Percentiles rank a stretch among this genome's conserved stretches.
These are phyloP conservation scores for Chrysogorgia sp. DNA, from an alignment of 92 coral and sea anemone genomes.

Conservation along the genomic window DNA sequence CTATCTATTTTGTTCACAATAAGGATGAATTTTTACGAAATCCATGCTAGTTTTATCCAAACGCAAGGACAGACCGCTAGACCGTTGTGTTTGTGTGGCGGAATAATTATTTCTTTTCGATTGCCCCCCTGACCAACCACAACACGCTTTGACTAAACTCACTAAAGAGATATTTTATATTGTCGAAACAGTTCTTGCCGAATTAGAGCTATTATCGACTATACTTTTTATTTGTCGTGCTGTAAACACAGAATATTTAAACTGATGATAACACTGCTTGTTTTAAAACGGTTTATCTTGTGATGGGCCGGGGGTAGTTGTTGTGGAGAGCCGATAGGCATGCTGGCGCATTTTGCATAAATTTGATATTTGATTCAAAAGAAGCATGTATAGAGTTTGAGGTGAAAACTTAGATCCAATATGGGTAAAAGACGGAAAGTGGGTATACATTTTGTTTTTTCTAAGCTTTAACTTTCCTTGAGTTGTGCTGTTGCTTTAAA, in stretches of 20 bases:
- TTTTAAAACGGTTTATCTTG: not conserved
- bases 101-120: not conserved
- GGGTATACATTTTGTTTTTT: not conserved
- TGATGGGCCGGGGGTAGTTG: not conserved
- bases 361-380: not conserved
- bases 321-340: not conserved
- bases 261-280: no score
- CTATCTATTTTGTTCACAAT: no score
- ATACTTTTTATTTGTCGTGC: no score
- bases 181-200: no score
- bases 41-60: no score
- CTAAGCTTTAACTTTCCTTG: not conserved
- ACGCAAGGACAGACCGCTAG: no score
- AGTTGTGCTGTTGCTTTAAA: no score
- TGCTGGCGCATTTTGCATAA: not conserved
- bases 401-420: not conserved
- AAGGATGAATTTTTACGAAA: no score
- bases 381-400: not conserved
- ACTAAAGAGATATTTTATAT: no score
- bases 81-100: slow-evolving; percentile 1
- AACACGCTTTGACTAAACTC: no score
- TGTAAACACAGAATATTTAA: no score
- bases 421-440: slow-evolving; percentile 27
- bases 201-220: no score
- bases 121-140: not conserved